Evolutionary conservation across 1,140 invertebrate species (phyloP), one percentile per base, ranked within the genome.

Genomic region (Pseudoatta argentina): DNA sequence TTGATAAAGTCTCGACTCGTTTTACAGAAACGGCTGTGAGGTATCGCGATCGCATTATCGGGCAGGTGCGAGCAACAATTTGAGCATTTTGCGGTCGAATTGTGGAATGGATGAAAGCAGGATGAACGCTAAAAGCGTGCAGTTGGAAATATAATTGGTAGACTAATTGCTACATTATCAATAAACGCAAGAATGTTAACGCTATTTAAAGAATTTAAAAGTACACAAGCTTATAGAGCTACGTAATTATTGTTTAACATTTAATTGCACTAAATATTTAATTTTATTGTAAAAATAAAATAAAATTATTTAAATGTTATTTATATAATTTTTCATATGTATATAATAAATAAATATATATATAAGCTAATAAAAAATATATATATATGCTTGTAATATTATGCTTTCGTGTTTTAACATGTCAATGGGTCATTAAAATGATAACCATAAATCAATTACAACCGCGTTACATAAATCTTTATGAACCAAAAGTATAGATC

Each of bases 11-110:
- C 34, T 21, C 61, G 71, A 12, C 57, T 51, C n/a, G 51, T 69
- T 83, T 85, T 53, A 24, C 61, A 48, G 48, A 48, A 67, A 69
- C 44, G 14, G 16, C 34, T 14, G 44, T 27, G 30, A 81, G n/a
- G 16, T 82, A 85, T 67, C 7, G 39, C 53, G 77, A 64, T 83
- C 44, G 44, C n/a, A 55, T 75, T 66, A 16, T 81, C 12, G 27
- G 34, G 27, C 27, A 81, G 51, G 30, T 81, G 66, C 51, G 18
- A 21, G 64, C 53, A 59, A 71, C 30, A 21, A 16, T 71, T 34
- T 34, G 30, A 71, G 61, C 61, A 24, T 12, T 78, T 81, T 57
- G 61, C 39, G 57, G 39, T 77, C 79, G 48, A 73, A 82, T 27
- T 44, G 53, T 12, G 6, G 21, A 44, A 48, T n/a, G 21, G 14